Conservation (phyloP, 1,140 invertebrate species). For the Neocloeon triangulifer region DNA sequence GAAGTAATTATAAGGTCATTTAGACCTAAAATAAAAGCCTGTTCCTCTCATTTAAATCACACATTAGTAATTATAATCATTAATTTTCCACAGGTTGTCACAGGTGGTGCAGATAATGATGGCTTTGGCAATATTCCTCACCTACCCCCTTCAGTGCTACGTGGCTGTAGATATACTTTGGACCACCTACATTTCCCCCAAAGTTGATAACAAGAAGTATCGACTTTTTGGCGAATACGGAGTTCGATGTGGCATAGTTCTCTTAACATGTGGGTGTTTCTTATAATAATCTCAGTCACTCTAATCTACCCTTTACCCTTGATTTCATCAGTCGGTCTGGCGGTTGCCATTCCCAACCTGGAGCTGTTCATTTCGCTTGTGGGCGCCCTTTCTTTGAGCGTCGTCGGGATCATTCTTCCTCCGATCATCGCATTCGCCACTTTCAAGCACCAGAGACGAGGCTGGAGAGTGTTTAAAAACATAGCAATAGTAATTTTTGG, state of each 20-base stretch:
- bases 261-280: constrained; percentile 52
- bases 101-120: constrained; percentile 51
- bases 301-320: background rate
- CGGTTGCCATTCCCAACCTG: constrained; percentile 53
- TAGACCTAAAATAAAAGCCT: too few relatives aligned
- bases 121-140: constrained; percentile 58
- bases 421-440: constrained; percentile 52
- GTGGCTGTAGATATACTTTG: constrained; percentile 74
- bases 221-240: constrained; percentile 36
- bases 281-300: background rate
- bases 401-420: constrained; percentile 68
- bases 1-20: too few relatives aligned
- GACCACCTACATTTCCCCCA: constrained; percentile 34
- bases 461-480: constrained; percentile 34
- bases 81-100: constrained; percentile 40
- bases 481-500: constrained; percentile 40
- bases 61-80: too few relatives aligned
- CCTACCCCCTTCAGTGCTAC: constrained; percentile 69
- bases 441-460: constrained; percentile 26
- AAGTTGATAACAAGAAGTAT: constrained; percentile 16
- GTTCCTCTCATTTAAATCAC: too few relatives aligned
- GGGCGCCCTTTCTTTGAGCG: constrained; percentile 64
- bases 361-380: constrained; percentile 77
- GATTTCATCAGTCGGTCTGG: constrained; percentile 43
- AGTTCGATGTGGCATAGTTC: constrained; percentile 37